Percentiles rank a stretch among this genome's conserved stretches.
Evolutionary conservation across 2,888 invertebrate genomes (phyloP).

Genomic region (Melanostoma scalare): DNA sequence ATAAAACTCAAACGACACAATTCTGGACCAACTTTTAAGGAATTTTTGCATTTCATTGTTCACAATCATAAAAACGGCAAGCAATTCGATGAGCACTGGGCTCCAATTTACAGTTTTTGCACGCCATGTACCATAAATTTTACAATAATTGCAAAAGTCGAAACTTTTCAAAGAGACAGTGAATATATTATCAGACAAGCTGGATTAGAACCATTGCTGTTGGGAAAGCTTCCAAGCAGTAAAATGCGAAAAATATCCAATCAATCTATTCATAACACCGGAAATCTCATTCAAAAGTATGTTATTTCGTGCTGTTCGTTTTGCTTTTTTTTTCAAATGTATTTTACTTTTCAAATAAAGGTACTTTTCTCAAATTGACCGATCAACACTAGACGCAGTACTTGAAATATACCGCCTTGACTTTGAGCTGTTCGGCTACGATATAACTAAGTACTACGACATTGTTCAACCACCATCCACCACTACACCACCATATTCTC

Average conservation of each 20-base stretch:
- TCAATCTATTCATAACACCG: slow-evolving; percentile 80
- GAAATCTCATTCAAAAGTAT: slow-evolving; percentile 84
- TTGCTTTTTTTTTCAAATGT: not conserved
- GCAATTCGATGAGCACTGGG: slow-evolving; percentile 86
- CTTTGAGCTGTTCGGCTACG: slow-evolving; percentile 88
- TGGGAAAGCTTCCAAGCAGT: slow-evolving; percentile 83
- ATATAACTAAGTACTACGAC: slow-evolving; percentile 83
- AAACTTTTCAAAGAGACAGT: slow-evolving; percentile 85
- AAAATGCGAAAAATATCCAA: slow-evolving; percentile 83
- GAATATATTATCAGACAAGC: slow-evolving; percentile 85
- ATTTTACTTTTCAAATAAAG: slow-evolving; percentile 64
- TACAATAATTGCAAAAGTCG: slow-evolving; percentile 86
- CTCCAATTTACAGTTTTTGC: slow-evolving; percentile 86
- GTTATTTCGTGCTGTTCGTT: slow-evolving; percentile 76
- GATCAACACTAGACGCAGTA: slow-evolving; percentile 84
- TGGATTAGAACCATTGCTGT: slow-evolving; percentile 83
- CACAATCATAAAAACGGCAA: slow-evolving; percentile 84
- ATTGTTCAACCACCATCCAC: slow-evolving; percentile 82
- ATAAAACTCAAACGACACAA: slow-evolving; percentile 76
- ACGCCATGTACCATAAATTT: slow-evolving; percentile 87
- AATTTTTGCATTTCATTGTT: slow-evolving; percentile 87
- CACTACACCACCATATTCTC: slow-evolving; percentile 64
- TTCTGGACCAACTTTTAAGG: slow-evolving; percentile 86
- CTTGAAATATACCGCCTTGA: slow-evolving; percentile 86
- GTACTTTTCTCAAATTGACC: slow-evolving; percentile 85